Base-by-base conservation (phyloP, 92 coral and sea anemone genomes). In the Actinostola sp. region DNA sequence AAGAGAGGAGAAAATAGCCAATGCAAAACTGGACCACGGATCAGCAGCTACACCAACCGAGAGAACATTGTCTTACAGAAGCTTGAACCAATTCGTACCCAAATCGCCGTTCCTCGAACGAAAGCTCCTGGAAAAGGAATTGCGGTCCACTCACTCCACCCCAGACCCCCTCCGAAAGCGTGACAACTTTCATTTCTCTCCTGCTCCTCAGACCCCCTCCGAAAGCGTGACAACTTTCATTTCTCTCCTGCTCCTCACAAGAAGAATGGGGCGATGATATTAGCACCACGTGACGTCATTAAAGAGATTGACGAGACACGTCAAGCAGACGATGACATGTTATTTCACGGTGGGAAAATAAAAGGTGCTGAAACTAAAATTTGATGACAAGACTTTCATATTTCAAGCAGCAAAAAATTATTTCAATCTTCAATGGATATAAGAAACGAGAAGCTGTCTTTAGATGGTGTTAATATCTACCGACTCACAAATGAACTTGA, bases 31-130 rank as follows among this genome's bases (percentile, higher is more conserved):
- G 21, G 79, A 53, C 38, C 13, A 30, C 26, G 53, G 26, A 6
- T 35, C 61, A 7, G 76, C 54, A 0, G 50, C 27, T 30, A 68
- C 81, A 39, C 72, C 86, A 35, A 75, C 84, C 17, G 87, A 78
- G 23, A 57, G 78, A 41, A 46, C 85, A 16, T 33, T 80, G 20
- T 84, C 97, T 3, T 84, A 79, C 44, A 74, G 66, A 24, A 87
- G 89, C 48, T 83, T 91, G n/a, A 78, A 84, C 29, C 84, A 79
- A 33, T 73, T 83, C 39, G 77, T 84, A 5, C 83, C 76, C 26
- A 84, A 89, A 73, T 91, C 97, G 0, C 97, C 97, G 25, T 11
- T 73, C 48, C 27, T 88, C 14, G 90, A 88, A 32, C 67, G 82
- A 7, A 91, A 88, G 31, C 30, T 70, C 8, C 19, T 60, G 7